Percentiles rank a stretch among this genome's conserved stretches.
phyloP scores from a whole-genome alignment of 2,888 invertebrate genomes.

The Monopis laevigella region DNA sequence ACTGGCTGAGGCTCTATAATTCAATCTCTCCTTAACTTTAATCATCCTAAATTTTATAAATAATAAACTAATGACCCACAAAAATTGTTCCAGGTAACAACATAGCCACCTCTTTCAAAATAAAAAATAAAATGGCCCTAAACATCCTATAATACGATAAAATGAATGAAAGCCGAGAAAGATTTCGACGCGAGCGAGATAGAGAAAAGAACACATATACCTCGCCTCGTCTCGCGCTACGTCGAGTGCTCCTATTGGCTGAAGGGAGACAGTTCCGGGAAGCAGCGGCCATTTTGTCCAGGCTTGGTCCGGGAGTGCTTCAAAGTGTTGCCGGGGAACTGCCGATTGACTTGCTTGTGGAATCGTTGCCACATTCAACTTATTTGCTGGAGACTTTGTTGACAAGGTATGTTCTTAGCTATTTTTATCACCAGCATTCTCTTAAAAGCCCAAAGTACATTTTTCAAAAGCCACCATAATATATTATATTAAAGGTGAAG shows the following conservation, averaged over 20 bases:
- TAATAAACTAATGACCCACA: too few relatives aligned
- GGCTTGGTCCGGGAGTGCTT: conserved; percentile 82
- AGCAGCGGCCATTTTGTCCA: conserved; percentile 84
- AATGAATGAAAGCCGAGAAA: conserved; percentile 78
- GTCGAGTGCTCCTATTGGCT: conserved; percentile 80
- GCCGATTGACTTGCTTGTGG: conserved; percentile 88
- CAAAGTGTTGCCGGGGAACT: conserved; percentile 80
- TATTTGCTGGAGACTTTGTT: conserved; percentile 87
- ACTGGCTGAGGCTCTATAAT: too few relatives aligned
- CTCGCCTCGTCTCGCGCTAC: conserved; percentile 73
- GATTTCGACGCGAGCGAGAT: conserved; percentile 73
- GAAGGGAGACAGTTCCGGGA: conserved; percentile 92
- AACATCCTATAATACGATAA: too few relatives aligned
- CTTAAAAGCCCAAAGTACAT: too few relatives aligned
- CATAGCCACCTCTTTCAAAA: too few relatives aligned
- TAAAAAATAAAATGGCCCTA: too few relatives aligned
- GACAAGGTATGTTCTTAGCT: conserved; percentile 61
- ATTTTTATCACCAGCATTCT: too few relatives aligned
- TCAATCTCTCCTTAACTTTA: too few relatives aligned
- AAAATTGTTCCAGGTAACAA: too few relatives aligned
- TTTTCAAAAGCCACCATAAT: too few relatives aligned
- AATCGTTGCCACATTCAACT: conserved; percentile 88
- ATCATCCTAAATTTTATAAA: too few relatives aligned
- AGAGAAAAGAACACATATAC: conserved; percentile 68
- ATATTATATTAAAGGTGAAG: too few relatives aligned